phyloP scores from a whole-genome alignment of 1,140 invertebrate genomes.

The Saccostrea cuccullata region DNA sequence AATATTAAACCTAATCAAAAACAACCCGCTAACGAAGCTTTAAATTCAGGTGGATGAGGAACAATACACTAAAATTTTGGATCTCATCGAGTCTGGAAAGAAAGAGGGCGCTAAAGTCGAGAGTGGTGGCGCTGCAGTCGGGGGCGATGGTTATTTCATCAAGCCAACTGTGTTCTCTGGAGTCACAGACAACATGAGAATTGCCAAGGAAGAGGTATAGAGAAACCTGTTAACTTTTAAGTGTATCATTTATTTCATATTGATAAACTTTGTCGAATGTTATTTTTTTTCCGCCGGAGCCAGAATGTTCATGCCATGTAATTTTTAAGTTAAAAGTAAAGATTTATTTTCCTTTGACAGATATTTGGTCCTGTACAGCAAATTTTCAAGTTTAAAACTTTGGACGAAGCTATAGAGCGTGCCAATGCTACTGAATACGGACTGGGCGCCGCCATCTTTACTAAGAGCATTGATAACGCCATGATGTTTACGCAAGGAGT shows the following conservation, averaged over 20 bases:
- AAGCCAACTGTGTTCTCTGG: constrained; percentile 97
- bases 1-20: too few relatives aligned
- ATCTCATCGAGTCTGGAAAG: constrained; percentile 87
- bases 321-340: too few relatives aligned
- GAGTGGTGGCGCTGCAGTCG: constrained; percentile 86
- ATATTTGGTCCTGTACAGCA: constrained; percentile 96
- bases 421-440: constrained; percentile 94
- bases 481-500: constrained; percentile 79
- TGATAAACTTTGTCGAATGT: too few relatives aligned
- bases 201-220: constrained; percentile 90
- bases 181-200: constrained; percentile 94
- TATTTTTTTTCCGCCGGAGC: too few relatives aligned
- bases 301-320: too few relatives aligned
- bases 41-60: constrained; percentile 85
- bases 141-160: constrained; percentile 91
- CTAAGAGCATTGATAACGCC: constrained; percentile 89
- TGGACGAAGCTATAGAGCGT: constrained; percentile 93
- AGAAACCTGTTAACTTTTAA: neutral
- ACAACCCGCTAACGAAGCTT: neutral
- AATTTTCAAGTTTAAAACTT: constrained; percentile 91
- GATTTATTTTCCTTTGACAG: constrained; percentile 76
- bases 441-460: constrained; percentile 91
- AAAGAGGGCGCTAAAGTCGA: constrained; percentile 92
- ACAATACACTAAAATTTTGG: constrained; percentile 90
- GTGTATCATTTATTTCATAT: too few relatives aligned